Evolutionary conservation across 2,797 vertebrate genomes (phyloP), one percentile per base, ranked within the genome.

Genomic region (Dallia pectoralis): DNA sequence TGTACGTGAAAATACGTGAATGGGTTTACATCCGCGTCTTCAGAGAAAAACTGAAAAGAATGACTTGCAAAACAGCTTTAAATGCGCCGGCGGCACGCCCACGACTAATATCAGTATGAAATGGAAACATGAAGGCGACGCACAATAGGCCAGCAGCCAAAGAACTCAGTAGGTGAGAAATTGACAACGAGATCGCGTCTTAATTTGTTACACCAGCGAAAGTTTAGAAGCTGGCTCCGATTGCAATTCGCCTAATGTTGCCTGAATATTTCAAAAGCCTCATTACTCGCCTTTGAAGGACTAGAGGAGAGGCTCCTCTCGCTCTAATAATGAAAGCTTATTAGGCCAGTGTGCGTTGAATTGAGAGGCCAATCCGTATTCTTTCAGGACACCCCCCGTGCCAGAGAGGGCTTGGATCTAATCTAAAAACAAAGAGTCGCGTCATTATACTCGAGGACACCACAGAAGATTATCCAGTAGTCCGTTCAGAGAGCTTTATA

Each of bases 211-310:
- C 85, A 87, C 77, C 77, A 87, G 88, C 86, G 88, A 81, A 87
- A 87, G 87, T 87, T 89, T 74, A 85, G 77, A 80, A 77, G 81
- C 86, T 78, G 79, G 84, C 86, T 84, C 83, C 86, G 85, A 90
- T 91, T 91, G 89, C 85, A 87, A 86, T 88, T 87, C 85, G 87
- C 84, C 87, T 91, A 92, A 91, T 91, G 86, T 89, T 85, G 85
- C 85, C 67, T 85, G 83, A 90, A 93, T 91, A 89, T 91, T 91
- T 91, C 86, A 85, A 92, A 91, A 88, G 90, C 84, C 89, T 93
- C 91, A 93, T 93, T 92, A 92, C 89, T 86, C 85, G 83, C 85
- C 75, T 90, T 90, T 89, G 86, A 49, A 70, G 87, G 78, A 80
- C 85, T 59, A 82, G 75, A 72, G 71, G 87, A 86, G 81, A 83